Conservation (phyloP, 2,888 invertebrate species). For the Drosophila peninsularis region DNA sequence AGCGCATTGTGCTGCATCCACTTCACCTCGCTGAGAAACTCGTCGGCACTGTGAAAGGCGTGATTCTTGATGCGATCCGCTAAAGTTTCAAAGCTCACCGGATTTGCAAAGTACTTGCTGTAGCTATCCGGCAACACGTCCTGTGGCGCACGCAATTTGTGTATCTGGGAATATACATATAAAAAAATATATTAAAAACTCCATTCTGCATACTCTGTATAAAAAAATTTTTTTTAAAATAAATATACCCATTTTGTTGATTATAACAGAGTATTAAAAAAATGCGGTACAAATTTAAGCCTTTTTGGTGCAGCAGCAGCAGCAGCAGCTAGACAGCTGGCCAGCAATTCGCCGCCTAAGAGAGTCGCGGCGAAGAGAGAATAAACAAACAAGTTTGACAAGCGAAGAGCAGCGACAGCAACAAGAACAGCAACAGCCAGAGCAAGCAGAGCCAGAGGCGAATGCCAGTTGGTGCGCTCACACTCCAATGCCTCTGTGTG, state of each 20-base stretch:
- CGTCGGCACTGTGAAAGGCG: conserved; percentile 93
- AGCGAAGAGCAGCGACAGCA: conserved; percentile 25
- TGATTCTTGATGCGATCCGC: conserved; percentile 91
- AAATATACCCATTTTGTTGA: neutral
- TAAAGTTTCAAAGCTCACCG: conserved; percentile 92
- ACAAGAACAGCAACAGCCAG: conserved; percentile 7
- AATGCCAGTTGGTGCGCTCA: conserved; percentile 34
- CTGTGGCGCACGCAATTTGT: conserved; percentile 62
- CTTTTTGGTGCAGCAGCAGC: conserved; percentile 4
- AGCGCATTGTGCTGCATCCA: conserved; percentile 98
- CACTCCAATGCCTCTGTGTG: conserved; percentile 1
- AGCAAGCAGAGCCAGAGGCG: conserved; percentile 14
- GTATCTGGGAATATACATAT: conserved; percentile 35
- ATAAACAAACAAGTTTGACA: conserved; percentile 70
- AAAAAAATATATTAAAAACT: neutral
- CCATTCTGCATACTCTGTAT: no score
- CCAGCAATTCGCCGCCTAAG: conserved; percentile 55
- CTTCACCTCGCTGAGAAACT: conserved; percentile 94
- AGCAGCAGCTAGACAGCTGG: conserved; percentile 17
- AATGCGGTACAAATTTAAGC: conserved; percentile 16
- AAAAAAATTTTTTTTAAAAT: no score
- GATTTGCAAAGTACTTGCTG: conserved; percentile 91
- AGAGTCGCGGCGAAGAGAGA: conserved; percentile 48
- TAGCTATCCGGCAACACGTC: conserved; percentile 64
- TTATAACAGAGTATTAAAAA: neutral